A percentile compares a stretch with the other conserved stretches of the same genome.
phyloP scores from a whole-genome alignment of 2,888 invertebrate species.

The Diarsia brunnea region DNA sequence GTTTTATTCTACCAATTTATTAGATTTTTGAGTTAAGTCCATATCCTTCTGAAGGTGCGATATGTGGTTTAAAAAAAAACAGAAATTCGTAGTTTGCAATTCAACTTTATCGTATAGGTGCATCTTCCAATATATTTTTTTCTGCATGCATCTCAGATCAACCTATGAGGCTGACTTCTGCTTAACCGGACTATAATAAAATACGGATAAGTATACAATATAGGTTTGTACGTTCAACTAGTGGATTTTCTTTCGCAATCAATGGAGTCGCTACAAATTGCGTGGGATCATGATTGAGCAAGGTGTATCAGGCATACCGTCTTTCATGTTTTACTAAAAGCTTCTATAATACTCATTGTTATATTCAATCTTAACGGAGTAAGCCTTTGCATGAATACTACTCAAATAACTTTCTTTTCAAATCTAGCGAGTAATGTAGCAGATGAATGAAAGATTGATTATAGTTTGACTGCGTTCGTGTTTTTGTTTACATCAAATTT shows the following conservation, averaged over 20 bases:
- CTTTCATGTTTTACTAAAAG: constrained; percentile 14
- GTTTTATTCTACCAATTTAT: too few relatives aligned
- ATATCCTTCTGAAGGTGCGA: too few relatives aligned
- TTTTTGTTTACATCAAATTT: constrained; percentile 43
- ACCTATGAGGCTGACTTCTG: too few relatives aligned
- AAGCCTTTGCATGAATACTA: constrained; percentile 28
- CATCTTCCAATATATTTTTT: neutral
- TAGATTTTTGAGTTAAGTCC: too few relatives aligned
- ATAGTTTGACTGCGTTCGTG: constrained; percentile 21
- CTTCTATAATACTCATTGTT: neutral
- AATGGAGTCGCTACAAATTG: neutral
- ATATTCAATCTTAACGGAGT: neutral
- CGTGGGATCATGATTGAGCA: constrained; percentile 14
- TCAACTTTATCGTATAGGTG: neutral
- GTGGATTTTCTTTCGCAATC: constrained; percentile 34
- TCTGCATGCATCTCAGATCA: too few relatives aligned
- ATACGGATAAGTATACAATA: neutral
- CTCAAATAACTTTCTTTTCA: constrained; percentile 15
- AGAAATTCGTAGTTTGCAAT: neutral
- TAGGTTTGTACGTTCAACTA: constrained; percentile 19
- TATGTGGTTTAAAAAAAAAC: neutral
- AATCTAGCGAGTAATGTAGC: constrained; percentile 19
- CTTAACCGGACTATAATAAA: neutral
- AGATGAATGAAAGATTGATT: constrained; percentile 45
- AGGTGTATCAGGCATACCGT: constrained; percentile 1